Conservation (phyloP, 2,113 vertebrate genomes). For the Cinclus cinclus region DNA sequence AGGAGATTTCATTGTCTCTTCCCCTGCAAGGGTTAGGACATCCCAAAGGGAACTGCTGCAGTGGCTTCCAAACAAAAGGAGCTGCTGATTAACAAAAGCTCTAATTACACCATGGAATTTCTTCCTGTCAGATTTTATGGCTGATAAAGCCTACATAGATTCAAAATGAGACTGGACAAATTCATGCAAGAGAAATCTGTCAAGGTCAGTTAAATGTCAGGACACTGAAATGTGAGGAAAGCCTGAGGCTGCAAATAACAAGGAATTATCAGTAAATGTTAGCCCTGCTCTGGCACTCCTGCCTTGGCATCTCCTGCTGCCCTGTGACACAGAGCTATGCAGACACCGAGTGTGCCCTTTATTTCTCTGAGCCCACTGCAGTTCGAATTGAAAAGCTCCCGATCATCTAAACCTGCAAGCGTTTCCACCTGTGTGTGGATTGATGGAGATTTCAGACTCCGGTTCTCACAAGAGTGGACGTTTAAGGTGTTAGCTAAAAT, state of each 20-base stretch:
- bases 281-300: background rate
- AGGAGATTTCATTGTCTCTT: background rate
- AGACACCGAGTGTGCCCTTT: background rate
- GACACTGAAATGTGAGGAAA: background rate
- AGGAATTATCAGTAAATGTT: background rate
- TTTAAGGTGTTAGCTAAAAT: background rate
- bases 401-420: background rate
- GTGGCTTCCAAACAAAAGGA: background rate
- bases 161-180: background rate
- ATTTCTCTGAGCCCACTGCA: background rate
- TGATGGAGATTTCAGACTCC: background rate
- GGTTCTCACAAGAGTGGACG: background rate
- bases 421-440: background rate
- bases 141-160: background rate
- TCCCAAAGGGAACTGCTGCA: background rate
- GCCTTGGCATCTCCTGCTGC: background rate
- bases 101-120: background rate
- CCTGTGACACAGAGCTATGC: fast-evolving
- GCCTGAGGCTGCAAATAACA: background rate
- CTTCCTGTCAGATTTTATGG: background rate
- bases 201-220: conserved; percentile 4
- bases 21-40: background rate
- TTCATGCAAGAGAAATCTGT: background rate
- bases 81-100: background rate
- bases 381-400: background rate